Conservation (phyloP, 2,797 vertebrate species). For the Anabacerthia variegaticeps region DNA sequence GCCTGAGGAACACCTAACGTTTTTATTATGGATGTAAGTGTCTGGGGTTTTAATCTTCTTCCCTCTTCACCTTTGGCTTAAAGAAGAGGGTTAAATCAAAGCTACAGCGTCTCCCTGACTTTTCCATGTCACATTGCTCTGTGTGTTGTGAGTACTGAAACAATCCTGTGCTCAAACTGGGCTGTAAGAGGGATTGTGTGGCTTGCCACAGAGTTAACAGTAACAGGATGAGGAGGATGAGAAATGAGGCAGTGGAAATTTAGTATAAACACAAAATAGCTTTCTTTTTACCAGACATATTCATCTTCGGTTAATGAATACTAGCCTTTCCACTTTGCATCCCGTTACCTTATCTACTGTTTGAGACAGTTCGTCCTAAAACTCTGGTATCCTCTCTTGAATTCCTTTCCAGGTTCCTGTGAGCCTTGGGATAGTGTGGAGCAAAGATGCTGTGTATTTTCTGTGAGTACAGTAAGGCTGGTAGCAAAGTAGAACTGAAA, state of each 20-base stretch:
- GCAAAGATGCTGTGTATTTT: not conserved
- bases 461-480: not conserved
- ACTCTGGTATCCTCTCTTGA: not conserved
- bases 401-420: not conserved
- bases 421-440: not conserved
- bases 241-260: not conserved
- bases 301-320: not conserved
- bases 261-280: not conserved
- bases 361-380: not conserved
- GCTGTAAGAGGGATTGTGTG: not conserved
- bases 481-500: not conserved
- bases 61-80: not conserved
- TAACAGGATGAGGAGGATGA: not conserved
- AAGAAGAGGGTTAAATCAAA: not conserved
- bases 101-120: not conserved
- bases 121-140: not conserved
- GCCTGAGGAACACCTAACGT: rapidly evolving
- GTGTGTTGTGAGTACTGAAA: not conserved
- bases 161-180: not conserved
- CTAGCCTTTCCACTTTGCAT: not conserved
- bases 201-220: not conserved
- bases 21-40: not conserved
- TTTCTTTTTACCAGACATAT: not conserved
- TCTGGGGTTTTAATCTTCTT: not conserved
- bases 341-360: not conserved